A percentile compares a stretch with the other conserved stretches of the same genome.
Conservation (phyloP, 1,140 invertebrate species). For the Cotesia glomerata region DNA sequence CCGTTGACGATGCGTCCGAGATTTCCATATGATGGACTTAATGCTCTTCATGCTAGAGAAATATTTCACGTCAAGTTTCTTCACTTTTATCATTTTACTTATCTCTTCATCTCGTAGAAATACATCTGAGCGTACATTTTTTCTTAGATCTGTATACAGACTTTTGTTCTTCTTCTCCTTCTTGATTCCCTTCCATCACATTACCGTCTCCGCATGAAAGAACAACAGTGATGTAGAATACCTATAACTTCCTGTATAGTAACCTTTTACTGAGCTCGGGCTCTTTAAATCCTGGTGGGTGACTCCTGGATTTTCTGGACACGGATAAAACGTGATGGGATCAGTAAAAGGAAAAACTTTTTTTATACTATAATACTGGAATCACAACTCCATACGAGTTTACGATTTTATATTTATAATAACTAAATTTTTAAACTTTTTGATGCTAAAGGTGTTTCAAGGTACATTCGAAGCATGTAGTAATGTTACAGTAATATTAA, state of each 20-base stretch:
- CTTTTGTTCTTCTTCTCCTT: too few relatives aligned
- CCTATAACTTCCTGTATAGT: background rate
- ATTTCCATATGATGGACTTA: slow-evolving; percentile 27
- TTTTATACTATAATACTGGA: too few relatives aligned
- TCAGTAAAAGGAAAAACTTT: slow-evolving; percentile 13
- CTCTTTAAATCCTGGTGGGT: background rate
- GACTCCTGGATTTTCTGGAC: slow-evolving; percentile 37
- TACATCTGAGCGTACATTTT: background rate
- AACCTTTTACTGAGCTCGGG: background rate
- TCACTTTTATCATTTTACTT: background rate
- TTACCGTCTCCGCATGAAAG: too few relatives aligned
- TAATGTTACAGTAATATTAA: too few relatives aligned
- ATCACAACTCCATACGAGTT: too few relatives aligned
- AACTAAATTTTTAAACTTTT: too few relatives aligned
- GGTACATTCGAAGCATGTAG: too few relatives aligned
- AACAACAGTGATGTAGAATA: too few relatives aligned
- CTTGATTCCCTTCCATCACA: too few relatives aligned
- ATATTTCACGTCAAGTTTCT: slow-evolving; percentile 29
- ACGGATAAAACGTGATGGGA: slow-evolving; percentile 39
- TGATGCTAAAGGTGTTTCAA: too few relatives aligned
- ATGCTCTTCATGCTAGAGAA: slow-evolving; percentile 29
- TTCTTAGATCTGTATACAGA: too few relatives aligned
- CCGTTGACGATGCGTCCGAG: background rate
- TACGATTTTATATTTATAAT: too few relatives aligned
- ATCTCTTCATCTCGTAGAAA: background rate